A percentile compares a stretch with the other conserved stretches of the same genome.
Evolutionary conservation across 2,797 vertebrate species (phyloP).

Genomic region (Avahi laniger): DNA sequence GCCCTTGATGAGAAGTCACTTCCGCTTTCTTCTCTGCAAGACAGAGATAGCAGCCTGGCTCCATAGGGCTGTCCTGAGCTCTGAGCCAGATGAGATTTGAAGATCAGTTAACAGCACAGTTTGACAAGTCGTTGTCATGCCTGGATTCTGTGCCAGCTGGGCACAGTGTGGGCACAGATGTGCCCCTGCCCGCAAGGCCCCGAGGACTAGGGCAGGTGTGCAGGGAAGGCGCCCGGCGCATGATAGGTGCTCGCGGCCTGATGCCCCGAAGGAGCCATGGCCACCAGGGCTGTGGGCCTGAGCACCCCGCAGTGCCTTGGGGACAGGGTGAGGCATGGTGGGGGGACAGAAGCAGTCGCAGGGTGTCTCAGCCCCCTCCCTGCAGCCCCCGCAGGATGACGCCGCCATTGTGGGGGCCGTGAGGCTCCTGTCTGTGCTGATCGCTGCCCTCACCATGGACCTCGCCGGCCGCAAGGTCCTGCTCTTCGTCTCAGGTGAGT

Average conservation of each 20-base stretch:
- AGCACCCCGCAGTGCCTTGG: neutral
- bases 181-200: neutral
- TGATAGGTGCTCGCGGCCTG: fast-evolving
- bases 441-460: constrained; percentile 85
- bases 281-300: neutral
- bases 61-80: fast-evolving
- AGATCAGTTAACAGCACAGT: neutral
- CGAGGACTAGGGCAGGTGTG: fast-evolving
- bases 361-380: neutral
- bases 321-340: too few relatives aligned
- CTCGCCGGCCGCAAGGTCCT: constrained; percentile 87
- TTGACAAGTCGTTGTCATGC: fast-evolving
- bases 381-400: constrained; percentile 79
- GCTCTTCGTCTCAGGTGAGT: constrained; percentile 86
- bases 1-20: neutral
- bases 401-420: constrained; percentile 86
- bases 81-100: neutral
- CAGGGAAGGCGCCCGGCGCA: neutral
- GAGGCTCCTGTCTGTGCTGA: constrained; percentile 82
- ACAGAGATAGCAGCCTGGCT: fast-evolving
- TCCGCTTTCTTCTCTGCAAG: neutral
- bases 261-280: fast-evolving
- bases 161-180: neutral
- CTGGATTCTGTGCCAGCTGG: neutral
- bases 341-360: fast-evolving